Conservation (phyloP, 37 sponge, comb jelly and placozoan genomes). For the Ephydatia muelleri region DNA sequence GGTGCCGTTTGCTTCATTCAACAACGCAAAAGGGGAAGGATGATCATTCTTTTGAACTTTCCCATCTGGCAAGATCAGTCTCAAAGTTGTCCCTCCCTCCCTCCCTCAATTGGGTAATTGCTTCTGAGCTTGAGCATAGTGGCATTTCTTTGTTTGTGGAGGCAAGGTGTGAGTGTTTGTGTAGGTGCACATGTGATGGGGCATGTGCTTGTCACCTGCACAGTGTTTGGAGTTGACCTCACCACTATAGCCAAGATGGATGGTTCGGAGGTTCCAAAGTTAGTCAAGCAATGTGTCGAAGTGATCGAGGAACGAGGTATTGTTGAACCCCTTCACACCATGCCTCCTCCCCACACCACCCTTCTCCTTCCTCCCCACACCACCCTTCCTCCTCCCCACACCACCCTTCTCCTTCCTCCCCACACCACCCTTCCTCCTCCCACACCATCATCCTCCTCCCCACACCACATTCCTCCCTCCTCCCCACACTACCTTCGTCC, state of each 20-base stretch:
- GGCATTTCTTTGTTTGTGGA: not conserved
- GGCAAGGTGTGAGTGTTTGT: too few species aligned
- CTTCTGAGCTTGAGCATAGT: not conserved
- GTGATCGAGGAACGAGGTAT: conserved; percentile 55
- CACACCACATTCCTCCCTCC: too few species aligned
- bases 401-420: too few species aligned
- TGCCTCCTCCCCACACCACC: not conserved
- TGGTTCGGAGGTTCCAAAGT: conserved; percentile 42
- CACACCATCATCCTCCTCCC: not conserved
- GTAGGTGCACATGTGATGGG: not conserved
- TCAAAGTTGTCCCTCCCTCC: too few species aligned
- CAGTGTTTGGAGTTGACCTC: conserved; percentile 78
- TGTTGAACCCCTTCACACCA: not conserved
- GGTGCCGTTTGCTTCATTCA: too few species aligned
- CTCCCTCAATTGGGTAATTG: too few species aligned
- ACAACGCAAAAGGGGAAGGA: too few species aligned
- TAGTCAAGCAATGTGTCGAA: conserved; percentile 42
- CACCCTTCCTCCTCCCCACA: too few species aligned
- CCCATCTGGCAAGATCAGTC: too few species aligned
- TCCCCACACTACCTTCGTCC: too few species aligned
- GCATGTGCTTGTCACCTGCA: not conserved
- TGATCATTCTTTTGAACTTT: too few species aligned
- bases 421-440: not conserved
- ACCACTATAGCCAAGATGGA: conserved; percentile 55
- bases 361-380: too few species aligned